phyloP scores from a whole-genome alignment of 2,888 invertebrate species.

The Melanargia galathea region DNA sequence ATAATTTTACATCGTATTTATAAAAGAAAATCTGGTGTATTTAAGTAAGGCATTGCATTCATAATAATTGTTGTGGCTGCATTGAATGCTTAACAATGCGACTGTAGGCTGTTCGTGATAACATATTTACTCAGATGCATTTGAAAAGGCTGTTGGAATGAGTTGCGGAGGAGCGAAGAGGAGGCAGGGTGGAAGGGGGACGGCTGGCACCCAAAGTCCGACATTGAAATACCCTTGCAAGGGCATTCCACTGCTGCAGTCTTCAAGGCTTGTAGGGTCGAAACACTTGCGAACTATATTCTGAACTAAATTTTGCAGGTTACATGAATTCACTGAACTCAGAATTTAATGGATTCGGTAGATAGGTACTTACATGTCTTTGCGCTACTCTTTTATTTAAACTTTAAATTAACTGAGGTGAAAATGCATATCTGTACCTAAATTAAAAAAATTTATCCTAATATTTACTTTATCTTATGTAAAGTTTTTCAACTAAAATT shows the following conservation, averaged over 20 bases:
- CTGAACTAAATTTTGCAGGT: constrained; percentile 32
- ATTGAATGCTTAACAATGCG: constrained; percentile 25
- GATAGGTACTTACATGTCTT: not conserved
- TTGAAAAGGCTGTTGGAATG: constrained; percentile 52
- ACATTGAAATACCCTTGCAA: constrained; percentile 76
- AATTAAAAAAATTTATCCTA: too few species aligned
- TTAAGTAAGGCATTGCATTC: not conserved
- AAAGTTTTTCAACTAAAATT: too few species aligned
- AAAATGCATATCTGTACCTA: too few species aligned
- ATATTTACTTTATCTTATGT: too few species aligned
- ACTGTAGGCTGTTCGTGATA: constrained; percentile 42
- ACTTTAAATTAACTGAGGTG: too few species aligned
- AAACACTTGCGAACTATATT: constrained; percentile 48
- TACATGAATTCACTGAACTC: constrained; percentile 24
- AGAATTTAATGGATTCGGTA: not conserved
- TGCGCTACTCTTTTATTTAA: too few species aligned
- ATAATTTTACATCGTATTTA: not conserved
- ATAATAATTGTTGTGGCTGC: constrained; percentile 21
- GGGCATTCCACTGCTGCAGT: constrained; percentile 76
- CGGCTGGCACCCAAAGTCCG: constrained; percentile 73
- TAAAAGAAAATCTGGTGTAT: constrained; percentile 7
- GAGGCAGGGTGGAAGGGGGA: constrained; percentile 69
- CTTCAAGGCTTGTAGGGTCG: constrained; percentile 59
- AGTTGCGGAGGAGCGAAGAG: constrained; percentile 50
- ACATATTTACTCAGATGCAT: constrained; percentile 63